Conservation (phyloP, 35 echinoderm and acorn worm genomes). For the Ptychodera flava region DNA sequence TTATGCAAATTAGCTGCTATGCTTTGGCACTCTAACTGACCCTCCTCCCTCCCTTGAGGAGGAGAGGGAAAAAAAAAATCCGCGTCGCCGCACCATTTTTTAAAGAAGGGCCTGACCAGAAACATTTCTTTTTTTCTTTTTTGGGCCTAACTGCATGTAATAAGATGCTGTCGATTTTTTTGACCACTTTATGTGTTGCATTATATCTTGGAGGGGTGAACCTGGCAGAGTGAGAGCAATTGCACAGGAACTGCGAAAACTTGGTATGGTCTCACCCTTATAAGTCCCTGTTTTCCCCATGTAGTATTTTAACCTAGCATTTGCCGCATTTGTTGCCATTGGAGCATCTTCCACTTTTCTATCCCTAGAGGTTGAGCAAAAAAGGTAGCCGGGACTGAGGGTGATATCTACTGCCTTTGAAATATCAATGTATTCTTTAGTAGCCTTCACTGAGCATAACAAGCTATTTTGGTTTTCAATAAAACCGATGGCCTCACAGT, state of each 20-base stretch:
- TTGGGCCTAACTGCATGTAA: neutral
- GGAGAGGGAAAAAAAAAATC: no score
- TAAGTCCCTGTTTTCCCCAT: neutral
- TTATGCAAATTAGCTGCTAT: no score
- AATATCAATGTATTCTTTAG: neutral
- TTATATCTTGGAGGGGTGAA: neutral
- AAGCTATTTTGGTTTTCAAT: neutral
- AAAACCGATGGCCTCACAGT: neutral
- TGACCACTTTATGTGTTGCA: neutral
- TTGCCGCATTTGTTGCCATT: neutral
- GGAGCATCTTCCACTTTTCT: neutral
- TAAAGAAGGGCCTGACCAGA: no score
- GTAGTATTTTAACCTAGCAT: neutral
- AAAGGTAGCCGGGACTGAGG: neutral
- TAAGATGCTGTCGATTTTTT: neutral
- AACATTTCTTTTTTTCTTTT: no score
- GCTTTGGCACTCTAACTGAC: no score
- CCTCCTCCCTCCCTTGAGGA: no score
- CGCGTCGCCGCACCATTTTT: no score
- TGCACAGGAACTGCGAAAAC: neutral
- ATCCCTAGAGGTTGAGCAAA: neutral
- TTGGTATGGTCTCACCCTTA: neutral
- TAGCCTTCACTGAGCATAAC: neutral
- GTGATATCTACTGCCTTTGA: neutral
- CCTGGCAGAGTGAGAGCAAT: neutral